A percentile compares a stretch with the other conserved stretches of the same genome.
phyloP scores from a whole-genome alignment of 2,113 vertebrate species.

The Erpornis zantholeuca region DNA sequence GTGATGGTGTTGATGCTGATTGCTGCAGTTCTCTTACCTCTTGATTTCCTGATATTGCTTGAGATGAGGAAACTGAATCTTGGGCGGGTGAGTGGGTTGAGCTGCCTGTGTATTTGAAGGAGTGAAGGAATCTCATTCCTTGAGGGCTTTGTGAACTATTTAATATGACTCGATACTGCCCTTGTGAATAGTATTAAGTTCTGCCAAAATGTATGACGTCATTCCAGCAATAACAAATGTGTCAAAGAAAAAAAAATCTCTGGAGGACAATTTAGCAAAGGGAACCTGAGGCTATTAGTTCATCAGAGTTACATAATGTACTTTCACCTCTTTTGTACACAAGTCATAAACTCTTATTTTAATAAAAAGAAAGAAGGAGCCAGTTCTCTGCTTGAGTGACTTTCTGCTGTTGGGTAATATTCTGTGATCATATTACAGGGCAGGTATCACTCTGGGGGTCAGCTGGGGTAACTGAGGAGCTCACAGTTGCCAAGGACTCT shows the following conservation, averaged over 20 bases:
- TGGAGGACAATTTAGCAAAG: slow-evolving; percentile 1
- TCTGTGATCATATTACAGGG: background rate
- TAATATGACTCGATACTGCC: background rate
- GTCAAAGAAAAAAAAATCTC: slow-evolving; percentile 15
- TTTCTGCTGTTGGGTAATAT: background rate
- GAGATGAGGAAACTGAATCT: background rate
- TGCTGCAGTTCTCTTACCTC: background rate
- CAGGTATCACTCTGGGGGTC: background rate
- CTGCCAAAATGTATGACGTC: background rate
- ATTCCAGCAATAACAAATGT: slow-evolving; percentile 26
- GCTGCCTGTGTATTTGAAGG: background rate
- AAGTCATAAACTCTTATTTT: background rate
- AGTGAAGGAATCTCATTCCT: background rate
- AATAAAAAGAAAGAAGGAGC: background rate
- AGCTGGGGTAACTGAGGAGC: background rate
- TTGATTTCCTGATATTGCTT: background rate
- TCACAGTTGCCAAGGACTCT: background rate
- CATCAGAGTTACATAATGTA: background rate
- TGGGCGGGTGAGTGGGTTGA: background rate
- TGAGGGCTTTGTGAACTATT: background rate
- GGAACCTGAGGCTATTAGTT: background rate
- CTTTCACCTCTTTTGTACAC: background rate
- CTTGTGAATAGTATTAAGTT: background rate
- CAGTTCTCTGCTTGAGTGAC: background rate
- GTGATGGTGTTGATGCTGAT: background rate